These are phyloP conservation scores for Phyllotis vaccarum DNA, from an alignment of 2,797 vertebrate species.

Conservation along the genomic window DNA sequence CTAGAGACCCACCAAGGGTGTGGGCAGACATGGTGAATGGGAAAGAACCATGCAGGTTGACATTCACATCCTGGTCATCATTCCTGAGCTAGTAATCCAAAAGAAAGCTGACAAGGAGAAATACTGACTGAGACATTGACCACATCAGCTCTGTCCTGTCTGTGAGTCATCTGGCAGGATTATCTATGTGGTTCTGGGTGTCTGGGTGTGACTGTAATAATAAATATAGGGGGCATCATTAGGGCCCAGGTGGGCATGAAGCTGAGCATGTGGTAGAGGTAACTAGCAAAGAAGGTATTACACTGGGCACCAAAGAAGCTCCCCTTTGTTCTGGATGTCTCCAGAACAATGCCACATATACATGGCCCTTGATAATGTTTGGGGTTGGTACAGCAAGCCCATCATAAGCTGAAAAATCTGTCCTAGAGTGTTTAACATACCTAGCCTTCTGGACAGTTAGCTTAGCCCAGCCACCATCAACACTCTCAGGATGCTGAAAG, in stretches of 20 bases:
- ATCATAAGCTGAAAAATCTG: neutral
- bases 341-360: neutral
- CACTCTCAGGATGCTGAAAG: neutral
- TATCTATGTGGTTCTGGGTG: neutral
- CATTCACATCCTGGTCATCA: neutral
- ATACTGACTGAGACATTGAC: neutral
- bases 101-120: neutral
- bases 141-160: fast-evolving
- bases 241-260: neutral
- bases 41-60: neutral
- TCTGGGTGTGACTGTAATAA: neutral
- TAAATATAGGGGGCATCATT: neutral
- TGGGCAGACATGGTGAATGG: neutral
- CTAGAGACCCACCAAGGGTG: neutral
- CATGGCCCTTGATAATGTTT: too few species aligned
- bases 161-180: neutral
- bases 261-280: neutral
- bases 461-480: neutral
- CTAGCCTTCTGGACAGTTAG: neutral
- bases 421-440: neutral
- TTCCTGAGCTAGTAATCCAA: neutral
- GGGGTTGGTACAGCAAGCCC: neutral
- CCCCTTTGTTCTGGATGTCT: too few species aligned
- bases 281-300: fast-evolving
- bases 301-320: neutral